phyloP scores from a whole-genome alignment of 2,113 vertebrate genomes.

The Scomber colias region DNA sequence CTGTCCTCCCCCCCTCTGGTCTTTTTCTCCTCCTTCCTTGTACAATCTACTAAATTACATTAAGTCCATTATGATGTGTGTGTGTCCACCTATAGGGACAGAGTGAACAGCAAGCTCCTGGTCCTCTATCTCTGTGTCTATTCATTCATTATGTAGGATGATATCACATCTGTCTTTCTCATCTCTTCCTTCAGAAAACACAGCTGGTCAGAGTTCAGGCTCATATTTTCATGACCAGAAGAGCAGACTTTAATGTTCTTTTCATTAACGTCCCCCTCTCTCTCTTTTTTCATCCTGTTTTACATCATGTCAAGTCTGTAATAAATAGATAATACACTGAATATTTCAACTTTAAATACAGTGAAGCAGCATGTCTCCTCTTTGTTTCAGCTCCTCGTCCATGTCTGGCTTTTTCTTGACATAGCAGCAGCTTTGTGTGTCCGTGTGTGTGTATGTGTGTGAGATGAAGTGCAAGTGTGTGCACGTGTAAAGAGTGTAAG shows the following conservation, averaged over 20 bases:
- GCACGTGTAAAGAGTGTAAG: not conserved
- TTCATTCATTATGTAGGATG: constrained; percentile 33
- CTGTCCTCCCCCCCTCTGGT: not conserved
- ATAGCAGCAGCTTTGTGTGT: constrained; percentile 6
- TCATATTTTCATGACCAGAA: not conserved
- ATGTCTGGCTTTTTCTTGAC: not conserved
- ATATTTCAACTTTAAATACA: not conserved
- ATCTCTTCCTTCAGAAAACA: constrained; percentile 2
- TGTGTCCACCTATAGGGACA: constrained; percentile 3
- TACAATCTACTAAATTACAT: constrained; percentile 41
- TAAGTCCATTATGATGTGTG: constrained; percentile 24
- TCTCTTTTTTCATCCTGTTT: not conserved
- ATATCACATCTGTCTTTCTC: constrained; percentile 12
- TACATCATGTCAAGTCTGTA: not conserved
- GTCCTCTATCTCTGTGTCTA: constrained; percentile 10
- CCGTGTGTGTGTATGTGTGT: not conserved
- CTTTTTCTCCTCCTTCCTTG: not conserved
- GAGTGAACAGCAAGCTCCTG: constrained; percentile 21
- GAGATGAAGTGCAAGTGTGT: not conserved
- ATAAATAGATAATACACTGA: not conserved
- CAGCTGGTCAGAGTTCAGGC: constrained; percentile 16
- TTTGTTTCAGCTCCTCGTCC: constrained; percentile 26
- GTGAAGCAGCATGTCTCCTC: not conserved
- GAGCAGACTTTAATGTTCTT: not conserved
- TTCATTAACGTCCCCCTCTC: not conserved